phyloP scores from a whole-genome alignment of 2,888 invertebrate genomes.

The Callimorpha dominula region DNA sequence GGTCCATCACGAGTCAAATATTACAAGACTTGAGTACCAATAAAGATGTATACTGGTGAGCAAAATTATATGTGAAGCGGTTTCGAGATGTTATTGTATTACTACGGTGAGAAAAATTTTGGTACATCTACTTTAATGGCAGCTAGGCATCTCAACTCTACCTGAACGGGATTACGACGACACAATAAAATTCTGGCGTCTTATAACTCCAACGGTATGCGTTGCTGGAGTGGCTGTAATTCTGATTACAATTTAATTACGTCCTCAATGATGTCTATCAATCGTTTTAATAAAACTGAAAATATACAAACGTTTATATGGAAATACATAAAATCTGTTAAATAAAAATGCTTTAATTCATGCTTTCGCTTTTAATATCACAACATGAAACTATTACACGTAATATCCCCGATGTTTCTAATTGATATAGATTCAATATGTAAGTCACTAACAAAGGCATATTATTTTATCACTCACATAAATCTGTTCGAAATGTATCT shows the following conservation, averaged over 20 bases:
- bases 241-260: background rate
- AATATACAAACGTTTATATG: background rate
- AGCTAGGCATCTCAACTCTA: background rate
- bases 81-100: background rate
- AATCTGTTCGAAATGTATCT: conserved; percentile 15
- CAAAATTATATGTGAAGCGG: background rate
- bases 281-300: background rate
- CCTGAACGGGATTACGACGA: background rate
- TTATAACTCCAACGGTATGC: background rate
- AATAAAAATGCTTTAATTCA: conserved; percentile 27
- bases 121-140: background rate
- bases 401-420: conserved; percentile 56
- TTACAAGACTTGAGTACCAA: conserved; percentile 88
- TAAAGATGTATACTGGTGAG: conserved; percentile 90
- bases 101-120: background rate
- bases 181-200: too few relatives aligned
- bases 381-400: conserved; percentile 66
- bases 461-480: conserved; percentile 44
- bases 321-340: background rate
- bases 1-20: conserved; percentile 89
- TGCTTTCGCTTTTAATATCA: conserved; percentile 59
- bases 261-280: background rate
- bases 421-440: conserved; percentile 38
- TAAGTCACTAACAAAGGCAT: conserved; percentile 52
- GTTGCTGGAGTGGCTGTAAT: background rate